Evolutionary conservation across 1,140 invertebrate genomes (phyloP).

Genomic region (Aphis gossypii): DNA sequence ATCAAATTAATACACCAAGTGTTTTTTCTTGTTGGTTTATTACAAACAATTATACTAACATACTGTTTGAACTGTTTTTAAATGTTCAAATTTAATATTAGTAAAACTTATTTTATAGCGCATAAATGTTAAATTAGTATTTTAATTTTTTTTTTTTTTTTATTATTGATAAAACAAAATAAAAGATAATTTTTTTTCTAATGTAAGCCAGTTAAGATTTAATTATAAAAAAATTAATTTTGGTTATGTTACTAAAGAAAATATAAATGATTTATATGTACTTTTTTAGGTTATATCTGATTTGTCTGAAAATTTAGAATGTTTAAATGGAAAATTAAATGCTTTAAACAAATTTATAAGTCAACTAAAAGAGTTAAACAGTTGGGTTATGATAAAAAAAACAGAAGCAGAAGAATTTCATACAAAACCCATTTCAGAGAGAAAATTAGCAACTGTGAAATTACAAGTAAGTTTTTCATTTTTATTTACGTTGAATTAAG

Average conservation of each 20-base stretch:
- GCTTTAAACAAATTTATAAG: conserved; percentile 47
- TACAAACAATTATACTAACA: no score
- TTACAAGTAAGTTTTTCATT: conserved; percentile 26
- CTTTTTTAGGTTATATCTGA: conserved; percentile 47
- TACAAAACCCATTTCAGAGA: conserved; percentile 28
- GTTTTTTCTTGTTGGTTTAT: no score
- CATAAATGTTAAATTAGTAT: neutral
- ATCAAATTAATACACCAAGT: no score
- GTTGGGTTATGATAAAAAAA: conserved; percentile 7
- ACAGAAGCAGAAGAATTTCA: conserved; percentile 23
- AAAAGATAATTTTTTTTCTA: neutral
- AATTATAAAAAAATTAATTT: neutral
- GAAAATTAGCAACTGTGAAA: conserved; percentile 25
- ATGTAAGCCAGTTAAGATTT: neutral
- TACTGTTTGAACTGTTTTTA: no score
- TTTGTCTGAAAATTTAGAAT: conserved; percentile 42
- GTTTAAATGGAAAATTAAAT: conserved; percentile 47
- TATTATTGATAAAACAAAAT: neutral
- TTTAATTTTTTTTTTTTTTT: neutral
- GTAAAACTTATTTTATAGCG: neutral
- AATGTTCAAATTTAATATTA: no score
- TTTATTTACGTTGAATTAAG: neutral
- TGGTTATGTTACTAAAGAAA: neutral
- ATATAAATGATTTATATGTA: neutral
- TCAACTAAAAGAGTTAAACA: conserved; percentile 49